Percentiles rank a stretch among this genome's conserved stretches.
Evolutionary conservation across 2,888 invertebrate genomes (phyloP).

Genomic region (Criorhina ranunculi): DNA sequence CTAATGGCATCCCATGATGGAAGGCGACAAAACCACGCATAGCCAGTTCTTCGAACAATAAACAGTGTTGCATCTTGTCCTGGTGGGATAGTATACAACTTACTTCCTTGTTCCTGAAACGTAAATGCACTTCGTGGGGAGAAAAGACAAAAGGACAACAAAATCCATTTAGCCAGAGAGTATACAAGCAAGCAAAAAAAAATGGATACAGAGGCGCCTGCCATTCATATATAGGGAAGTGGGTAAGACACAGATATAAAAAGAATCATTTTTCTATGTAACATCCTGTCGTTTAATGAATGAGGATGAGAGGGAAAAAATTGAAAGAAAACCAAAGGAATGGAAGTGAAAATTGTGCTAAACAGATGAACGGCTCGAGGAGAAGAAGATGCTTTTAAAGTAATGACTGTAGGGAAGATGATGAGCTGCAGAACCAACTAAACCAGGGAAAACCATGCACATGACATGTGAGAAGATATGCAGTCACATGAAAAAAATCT

Average conservation of each 20-base stretch:
- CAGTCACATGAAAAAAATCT: slow-evolving; percentile 59
- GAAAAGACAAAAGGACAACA: slow-evolving; percentile 66
- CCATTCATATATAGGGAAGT: slow-evolving; percentile 53
- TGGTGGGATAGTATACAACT: slow-evolving; percentile 1
- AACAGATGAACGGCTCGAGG: slow-evolving; percentile 50
- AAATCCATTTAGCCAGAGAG: slow-evolving; percentile 72
- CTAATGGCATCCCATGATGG: slow-evolving; percentile 37
- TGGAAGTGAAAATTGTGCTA: slow-evolving; percentile 54
- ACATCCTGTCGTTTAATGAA: slow-evolving; percentile 46
- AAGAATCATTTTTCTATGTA: slow-evolving; percentile 18
- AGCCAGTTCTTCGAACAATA: slow-evolving; percentile 27
- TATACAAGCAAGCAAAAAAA: slow-evolving; percentile 38
- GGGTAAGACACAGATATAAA: slow-evolving; percentile 58
- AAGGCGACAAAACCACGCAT: slow-evolving; percentile 4
- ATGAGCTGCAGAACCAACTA: slow-evolving; percentile 11
- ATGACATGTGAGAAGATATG: slow-evolving; percentile 19
- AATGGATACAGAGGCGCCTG: slow-evolving; percentile 30
- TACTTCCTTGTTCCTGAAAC: slow-evolving; percentile 65
- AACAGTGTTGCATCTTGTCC: slow-evolving; percentile 15
- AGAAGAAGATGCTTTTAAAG: slow-evolving; percentile 64
- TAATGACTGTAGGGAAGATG: slow-evolving; percentile 59
- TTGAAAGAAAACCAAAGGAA: slow-evolving; percentile 38
- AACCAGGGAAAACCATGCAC: slow-evolving; percentile 8
- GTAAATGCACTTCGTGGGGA: slow-evolving; percentile 48
- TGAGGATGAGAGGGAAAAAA: slow-evolving; percentile 5